Evolutionary conservation across 2,888 invertebrate species (phyloP), one percentile per base, ranked within the genome.

Genomic region (Apotomis turbidana): DNA sequence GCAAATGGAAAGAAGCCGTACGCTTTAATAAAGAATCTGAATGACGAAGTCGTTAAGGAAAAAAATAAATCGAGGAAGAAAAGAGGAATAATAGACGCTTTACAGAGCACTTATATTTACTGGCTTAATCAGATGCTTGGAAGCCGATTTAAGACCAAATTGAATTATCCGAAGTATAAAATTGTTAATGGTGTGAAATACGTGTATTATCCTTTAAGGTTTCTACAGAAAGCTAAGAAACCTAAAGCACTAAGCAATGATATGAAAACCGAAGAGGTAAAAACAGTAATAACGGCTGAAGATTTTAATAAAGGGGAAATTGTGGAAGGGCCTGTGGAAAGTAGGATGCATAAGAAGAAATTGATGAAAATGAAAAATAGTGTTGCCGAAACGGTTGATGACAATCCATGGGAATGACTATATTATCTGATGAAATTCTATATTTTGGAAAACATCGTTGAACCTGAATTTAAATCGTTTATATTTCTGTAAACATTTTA

Each of bases 331-430:
- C 83, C 81, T 0, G 77, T 85, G 0, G 88, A 90, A 76, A 87
- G 87, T 71, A 85, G 90, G 68, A 89, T 86, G 88, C 79, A 74
- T 4, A 87, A 80, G 54, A 89, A 87, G 68, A 90, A 88, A 60
- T 81, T 91, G 63, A 80, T 83, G 54, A 87, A 89, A 76, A 85
- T 91, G 76, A 90, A 89, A 64, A 84, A 90, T 38, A 81, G 83
- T 41, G 81, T 91, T 13, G 89, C 87, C 54, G 88, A 90, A 46
- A 89, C 88, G 0, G 70, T 93, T 2, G 92, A 92, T 2, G 90
- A 91, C 1, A 90, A 90, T 83, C 91, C 91, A 0, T 93, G 92
- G 93, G 84, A 91, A 90, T 93, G 93, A 93, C 93, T 93, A 93
- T 93, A 81, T 87, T 92, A 93, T 79, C 77, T 90, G 59, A 83